Conservation (phyloP, 2,888 invertebrate species). For the Altica lythri region DNA sequence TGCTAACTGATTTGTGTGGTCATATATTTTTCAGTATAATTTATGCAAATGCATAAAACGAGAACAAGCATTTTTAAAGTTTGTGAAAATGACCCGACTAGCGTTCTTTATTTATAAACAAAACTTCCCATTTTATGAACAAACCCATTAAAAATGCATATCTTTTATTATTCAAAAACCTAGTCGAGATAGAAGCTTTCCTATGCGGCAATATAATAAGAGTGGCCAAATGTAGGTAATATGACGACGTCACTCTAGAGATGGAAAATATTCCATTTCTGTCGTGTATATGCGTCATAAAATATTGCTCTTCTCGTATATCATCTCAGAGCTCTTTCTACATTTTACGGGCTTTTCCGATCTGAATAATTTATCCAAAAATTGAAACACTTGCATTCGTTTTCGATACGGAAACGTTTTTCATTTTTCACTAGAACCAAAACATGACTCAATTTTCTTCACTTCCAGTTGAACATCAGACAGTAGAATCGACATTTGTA, state of each 20-base stretch:
- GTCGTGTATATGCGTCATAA: slow-evolving; percentile 26
- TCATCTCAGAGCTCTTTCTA: slow-evolving; percentile 16
- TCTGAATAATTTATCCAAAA: slow-evolving; percentile 38
- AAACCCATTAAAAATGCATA: too few relatives aligned
- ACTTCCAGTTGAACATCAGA: slow-evolving; percentile 8
- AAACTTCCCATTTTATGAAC: too few relatives aligned
- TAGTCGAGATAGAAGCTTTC: neutral
- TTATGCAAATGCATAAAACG: too few relatives aligned
- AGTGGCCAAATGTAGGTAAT: slow-evolving; percentile 14
- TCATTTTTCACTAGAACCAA: slow-evolving; percentile 8
- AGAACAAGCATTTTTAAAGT: too few relatives aligned
- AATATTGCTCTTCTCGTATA: slow-evolving; percentile 28
- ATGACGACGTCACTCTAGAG: neutral
- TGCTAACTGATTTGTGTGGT: too few relatives aligned
- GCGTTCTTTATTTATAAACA: too few relatives aligned
- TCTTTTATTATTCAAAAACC: too few relatives aligned
- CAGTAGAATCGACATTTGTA: too few relatives aligned
- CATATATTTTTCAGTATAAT: too few relatives aligned
- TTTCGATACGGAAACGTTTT: slow-evolving; percentile 14
- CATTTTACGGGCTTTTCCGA: slow-evolving; percentile 22
- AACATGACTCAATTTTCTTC: slow-evolving; percentile 11
- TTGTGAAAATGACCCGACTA: too few relatives aligned
- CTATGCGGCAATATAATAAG: slow-evolving; percentile 6
- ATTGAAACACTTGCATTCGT: slow-evolving; percentile 36
- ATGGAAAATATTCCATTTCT: slow-evolving; percentile 22